Percentiles rank a stretch among this genome's conserved stretches.
Evolutionary conservation across 2,113 vertebrate genomes (phyloP).

Genomic region (Corvus hawaiiensis): DNA sequence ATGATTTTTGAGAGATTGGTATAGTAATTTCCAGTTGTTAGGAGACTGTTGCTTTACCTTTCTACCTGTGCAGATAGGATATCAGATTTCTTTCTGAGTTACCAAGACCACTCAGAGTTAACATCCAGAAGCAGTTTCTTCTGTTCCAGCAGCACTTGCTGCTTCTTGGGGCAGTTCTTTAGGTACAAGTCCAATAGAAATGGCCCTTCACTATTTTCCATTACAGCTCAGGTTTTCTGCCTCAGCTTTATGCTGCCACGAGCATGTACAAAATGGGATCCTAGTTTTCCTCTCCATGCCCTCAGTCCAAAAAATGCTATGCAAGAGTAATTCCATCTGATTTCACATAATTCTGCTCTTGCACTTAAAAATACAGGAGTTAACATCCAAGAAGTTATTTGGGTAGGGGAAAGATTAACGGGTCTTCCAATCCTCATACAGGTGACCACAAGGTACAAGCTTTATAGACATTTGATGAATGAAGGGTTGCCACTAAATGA

Average conservation of each 20-base stretch:
- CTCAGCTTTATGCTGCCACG: neutral
- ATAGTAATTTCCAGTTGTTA: neutral
- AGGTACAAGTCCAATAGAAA: neutral
- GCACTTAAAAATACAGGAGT: neutral
- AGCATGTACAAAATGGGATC: neutral
- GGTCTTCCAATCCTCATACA: neutral
- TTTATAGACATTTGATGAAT: neutral
- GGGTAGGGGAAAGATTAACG: neutral
- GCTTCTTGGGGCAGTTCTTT: neutral
- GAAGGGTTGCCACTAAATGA: neutral
- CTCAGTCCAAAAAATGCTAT: neutral
- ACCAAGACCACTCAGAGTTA: neutral
- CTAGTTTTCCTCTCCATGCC: neutral
- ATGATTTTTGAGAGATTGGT: neutral
- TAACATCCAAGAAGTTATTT: neutral
- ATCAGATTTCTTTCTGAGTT: neutral
- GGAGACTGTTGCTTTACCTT: neutral
- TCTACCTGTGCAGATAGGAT: neutral
- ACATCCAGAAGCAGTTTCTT: neutral
- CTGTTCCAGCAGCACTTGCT: neutral
- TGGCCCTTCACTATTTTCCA: neutral
- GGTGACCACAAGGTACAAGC: neutral
- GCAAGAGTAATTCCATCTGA: neutral
- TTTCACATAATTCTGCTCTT: neutral
- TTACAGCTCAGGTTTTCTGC: neutral